These are phyloP conservation scores for Saccostrea cuccullata DNA, from an alignment of 1,140 invertebrate species.

Conservation along the genomic window DNA sequence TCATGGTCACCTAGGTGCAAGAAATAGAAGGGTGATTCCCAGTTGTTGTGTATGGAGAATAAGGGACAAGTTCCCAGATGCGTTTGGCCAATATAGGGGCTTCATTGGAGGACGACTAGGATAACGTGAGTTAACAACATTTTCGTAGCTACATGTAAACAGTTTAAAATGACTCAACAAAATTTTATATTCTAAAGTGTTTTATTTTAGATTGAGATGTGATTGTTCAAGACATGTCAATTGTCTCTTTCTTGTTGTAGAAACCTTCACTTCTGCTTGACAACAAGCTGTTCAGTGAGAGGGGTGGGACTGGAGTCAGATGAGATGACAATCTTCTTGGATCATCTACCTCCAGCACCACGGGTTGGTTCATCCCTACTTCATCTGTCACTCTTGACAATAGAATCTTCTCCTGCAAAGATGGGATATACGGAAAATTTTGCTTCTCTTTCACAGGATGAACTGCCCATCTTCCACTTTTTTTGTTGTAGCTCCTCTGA, in stretches of 20 bases:
- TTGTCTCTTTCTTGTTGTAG: no score
- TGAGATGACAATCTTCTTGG: no score
- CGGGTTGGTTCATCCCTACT: slow-evolving; percentile 37
- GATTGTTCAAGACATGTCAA: no score
- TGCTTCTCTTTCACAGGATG: no score
- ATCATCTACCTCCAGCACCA: slow-evolving; percentile 36
- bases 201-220: no score
- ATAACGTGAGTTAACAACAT: no score
- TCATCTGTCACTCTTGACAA: slow-evolving; percentile 14
- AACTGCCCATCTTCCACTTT: no score
- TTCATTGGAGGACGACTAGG: slow-evolving; percentile 34
- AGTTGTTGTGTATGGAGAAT: slow-evolving; percentile 46
- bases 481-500: no score
- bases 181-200: no score
- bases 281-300: no score
- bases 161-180: neutral
- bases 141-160: neutral
- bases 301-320: no score
- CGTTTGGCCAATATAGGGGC: slow-evolving; percentile 33
- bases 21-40: neutral
- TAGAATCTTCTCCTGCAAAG: slow-evolving; percentile 23
- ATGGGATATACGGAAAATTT: neutral
- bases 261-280: no score
- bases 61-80: slow-evolving; percentile 28
- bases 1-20: slow-evolving; percentile 35